Evolutionary conservation across 30 jellyfish, hydroid and myxozoan genomes (phyloP), one percentile per base, ranked within the genome.

Genomic region (Euphysa ruthae): DNA sequence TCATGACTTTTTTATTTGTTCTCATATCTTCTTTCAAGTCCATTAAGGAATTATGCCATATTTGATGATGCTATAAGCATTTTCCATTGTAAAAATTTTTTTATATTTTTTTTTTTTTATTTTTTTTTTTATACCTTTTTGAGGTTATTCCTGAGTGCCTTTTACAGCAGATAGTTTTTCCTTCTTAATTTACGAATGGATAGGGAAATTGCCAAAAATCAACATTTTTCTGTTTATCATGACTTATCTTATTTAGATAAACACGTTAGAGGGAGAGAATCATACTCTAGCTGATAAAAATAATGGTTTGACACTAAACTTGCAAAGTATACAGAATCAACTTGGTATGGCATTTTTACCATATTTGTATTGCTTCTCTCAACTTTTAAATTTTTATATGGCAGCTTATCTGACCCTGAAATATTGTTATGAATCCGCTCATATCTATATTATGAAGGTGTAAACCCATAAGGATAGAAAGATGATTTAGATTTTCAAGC

Each of bases 181-280:
- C n/a, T n/a, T n/a, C n/a, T n/a, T n/a, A n/a, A n/a, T n/a, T n/a
- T n/a, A n/a, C n/a, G n/a, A n/a, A n/a, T n/a, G n/a, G n/a, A n/a
- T n/a, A n/a, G n/a, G n/a, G n/a, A n/a, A n/a, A n/a, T n/a, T n/a
- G n/a, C n/a, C n/a, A n/a, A n/a, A n/a, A n/a, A n/a, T n/a, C n/a
- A n/a, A n/a, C n/a, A n/a, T n/a, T n/a, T n/a, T n/a, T n/a, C n/a
- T n/a, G n/a, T n/a, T n/a, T n/a, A n/a, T n/a, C n/a, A n/a, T n/a
- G n/a, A n/a, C n/a, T n/a, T n/a, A n/a, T n/a, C n/a, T n/a, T n/a
- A n/a, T 30, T 63, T 43, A 63, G 77, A 63, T 63, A n/a, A 63
- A 63, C 22, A 18, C 63, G 16, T 35, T 63, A 1, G 77, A 63
- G 22, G 77, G 63, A n/a, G 77, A 63, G 22, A 31, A 25, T 7